phyloP scores from a whole-genome alignment of 2,113 vertebrate species.

The Mastomys natalensis region DNA sequence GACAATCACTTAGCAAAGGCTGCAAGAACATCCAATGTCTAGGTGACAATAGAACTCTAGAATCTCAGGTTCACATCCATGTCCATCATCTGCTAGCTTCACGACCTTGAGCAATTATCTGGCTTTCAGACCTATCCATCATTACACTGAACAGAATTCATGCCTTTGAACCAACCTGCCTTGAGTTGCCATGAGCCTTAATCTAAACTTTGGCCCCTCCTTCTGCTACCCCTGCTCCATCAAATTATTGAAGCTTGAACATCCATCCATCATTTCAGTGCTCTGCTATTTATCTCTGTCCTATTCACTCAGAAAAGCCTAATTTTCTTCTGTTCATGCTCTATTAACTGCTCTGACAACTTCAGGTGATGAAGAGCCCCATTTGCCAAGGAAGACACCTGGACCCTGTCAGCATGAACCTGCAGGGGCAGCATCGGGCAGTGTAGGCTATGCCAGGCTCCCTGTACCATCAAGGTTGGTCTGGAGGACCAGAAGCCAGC shows the following conservation, averaged over 20 bases:
- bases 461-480: not conserved
- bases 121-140: not conserved
- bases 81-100: not conserved
- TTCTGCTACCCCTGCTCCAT: not conserved
- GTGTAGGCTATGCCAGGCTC: not conserved
- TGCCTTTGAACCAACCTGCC: not conserved
- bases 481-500: not conserved
- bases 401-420: not conserved
- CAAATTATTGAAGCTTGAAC: not conserved
- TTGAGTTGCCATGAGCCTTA: not conserved
- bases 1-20: not conserved
- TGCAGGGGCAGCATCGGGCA: slow-evolving; percentile 77
- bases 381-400: accelerated
- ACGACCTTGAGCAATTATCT: not conserved
- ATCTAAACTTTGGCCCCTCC: not conserved
- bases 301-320: slow-evolving; percentile 54
- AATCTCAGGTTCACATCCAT: not conserved
- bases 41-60: not conserved
- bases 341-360: slow-evolving; percentile 68
- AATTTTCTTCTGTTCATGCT: slow-evolving; percentile 50
- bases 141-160: not conserved
- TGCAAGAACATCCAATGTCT: not conserved
- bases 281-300: slow-evolving; percentile 4
- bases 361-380: slow-evolving; percentile 50
- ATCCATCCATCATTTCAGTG: slow-evolving; percentile 3